Evolutionary conservation across 1,140 invertebrate species (phyloP), one percentile per base, ranked within the genome.

Genomic region (Argopecten irradians): DNA sequence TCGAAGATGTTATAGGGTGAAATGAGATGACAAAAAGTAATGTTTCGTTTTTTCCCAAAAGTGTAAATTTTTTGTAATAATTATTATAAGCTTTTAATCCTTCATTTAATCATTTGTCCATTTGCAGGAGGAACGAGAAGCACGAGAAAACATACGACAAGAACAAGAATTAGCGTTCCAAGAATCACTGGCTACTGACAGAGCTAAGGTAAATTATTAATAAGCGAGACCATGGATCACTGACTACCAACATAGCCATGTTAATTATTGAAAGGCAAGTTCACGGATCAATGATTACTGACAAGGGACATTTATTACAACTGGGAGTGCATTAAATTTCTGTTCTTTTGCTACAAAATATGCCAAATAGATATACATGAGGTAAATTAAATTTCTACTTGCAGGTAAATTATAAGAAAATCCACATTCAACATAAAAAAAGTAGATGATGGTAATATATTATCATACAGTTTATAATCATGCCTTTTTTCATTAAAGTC

Each of bases 101-200:
- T 14, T 83, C 86, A 34, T 16, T 33, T 34, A 85, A 33, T 85
- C 82, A 34, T 43, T 86, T 35, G 33, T 19, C 3, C 22, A 39
- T 33, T 90, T 90, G 83, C 84, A 96, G 96, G 96, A 98, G 89
- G 98, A 99, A 95, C 95, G 98, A 91, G 97, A 97, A 90, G 98
- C 97, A 2, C 96, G 98, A 91, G 98, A 99, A 95, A 96, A 96
- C 91, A 98, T 99, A 19, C 98, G 98, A 95, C 96, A 97, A 91
- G 98, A 99, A 95, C 98, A 99, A 96, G 98, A 99, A 96, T 97
- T 97, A 95, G 98, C 98, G 0, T 99, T 99, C 96, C 97, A 98
- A 95, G 97, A 97, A 93, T 99, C 98, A 92, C 96, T 99, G 84
- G 97, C 97, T 93, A 98, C 97, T 22, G 98, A 99, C 95, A 97